Percentiles rank a stretch among this genome's conserved stretches.
Conservation (phyloP, 2,888 invertebrate genomes). For the Flabesymbios commensalis region DNA sequence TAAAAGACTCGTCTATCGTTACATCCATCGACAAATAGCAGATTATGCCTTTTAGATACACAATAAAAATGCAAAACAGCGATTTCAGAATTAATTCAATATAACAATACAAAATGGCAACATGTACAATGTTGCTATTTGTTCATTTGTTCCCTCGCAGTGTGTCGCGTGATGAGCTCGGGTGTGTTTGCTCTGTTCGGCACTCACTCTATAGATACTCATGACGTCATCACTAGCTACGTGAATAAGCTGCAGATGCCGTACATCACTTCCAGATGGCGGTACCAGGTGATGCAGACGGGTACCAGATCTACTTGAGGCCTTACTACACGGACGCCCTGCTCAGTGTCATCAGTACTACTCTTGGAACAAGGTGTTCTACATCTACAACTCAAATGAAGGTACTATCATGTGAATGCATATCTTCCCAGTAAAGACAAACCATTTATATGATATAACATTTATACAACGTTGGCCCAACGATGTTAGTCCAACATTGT, state of each 20-base stretch:
- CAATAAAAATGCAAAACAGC: too few relatives aligned
- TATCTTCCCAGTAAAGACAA: neutral
- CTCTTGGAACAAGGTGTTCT: constrained; percentile 86
- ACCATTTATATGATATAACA: neutral
- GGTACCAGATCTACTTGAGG: constrained; percentile 70
- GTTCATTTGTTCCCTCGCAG: too few relatives aligned
- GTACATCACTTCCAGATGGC: constrained; percentile 48
- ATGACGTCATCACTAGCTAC: constrained; percentile 53
- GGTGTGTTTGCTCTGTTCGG: constrained; percentile 50
- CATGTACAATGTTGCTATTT: too few relatives aligned
- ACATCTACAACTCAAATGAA: constrained; percentile 82
- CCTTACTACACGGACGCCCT: constrained; percentile 95
- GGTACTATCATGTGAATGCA: constrained; percentile 16
- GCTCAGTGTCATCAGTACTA: constrained; percentile 91
- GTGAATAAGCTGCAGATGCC: constrained; percentile 53
- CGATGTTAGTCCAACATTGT: too few relatives aligned
- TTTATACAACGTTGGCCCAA: too few relatives aligned
- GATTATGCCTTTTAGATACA: too few relatives aligned
- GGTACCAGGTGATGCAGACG: constrained; percentile 30
- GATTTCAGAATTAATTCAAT: too few relatives aligned
- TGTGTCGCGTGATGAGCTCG: constrained; percentile 46
- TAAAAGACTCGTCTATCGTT: too few relatives aligned
- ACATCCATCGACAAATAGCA: too few relatives aligned
- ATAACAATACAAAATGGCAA: too few relatives aligned
- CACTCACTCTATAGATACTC: constrained; percentile 43